A percentile compares a stretch with the other conserved stretches of the same genome.
These are phyloP conservation scores for Plectrocnemia conspersa DNA, from an alignment of 1,140 invertebrate species.

Conservation along the genomic window DNA sequence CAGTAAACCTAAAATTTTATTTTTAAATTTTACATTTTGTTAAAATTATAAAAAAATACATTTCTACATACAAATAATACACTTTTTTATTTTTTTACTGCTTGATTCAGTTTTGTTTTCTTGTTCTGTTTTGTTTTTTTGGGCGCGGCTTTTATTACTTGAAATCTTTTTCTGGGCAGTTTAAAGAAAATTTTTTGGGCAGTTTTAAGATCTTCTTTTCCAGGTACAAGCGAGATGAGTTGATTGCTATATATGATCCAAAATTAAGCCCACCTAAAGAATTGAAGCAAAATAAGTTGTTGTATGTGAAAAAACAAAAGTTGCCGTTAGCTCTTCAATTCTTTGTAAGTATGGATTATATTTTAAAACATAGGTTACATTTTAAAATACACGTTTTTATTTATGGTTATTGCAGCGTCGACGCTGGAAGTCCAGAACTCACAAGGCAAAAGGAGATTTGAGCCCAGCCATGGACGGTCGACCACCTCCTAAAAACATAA, in stretches of 20 bases:
- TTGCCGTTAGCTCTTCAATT: slow-evolving; percentile 10
- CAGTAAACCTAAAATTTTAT: too few species aligned
- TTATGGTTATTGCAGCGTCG: background rate
- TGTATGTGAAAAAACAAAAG: slow-evolving; percentile 4
- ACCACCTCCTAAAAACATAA: background rate
- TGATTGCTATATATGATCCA: background rate
- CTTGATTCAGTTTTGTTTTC: too few species aligned
- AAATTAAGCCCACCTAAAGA: slow-evolving; percentile 11
- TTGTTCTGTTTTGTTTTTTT: too few species aligned
- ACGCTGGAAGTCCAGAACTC: background rate
- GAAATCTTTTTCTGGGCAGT: too few species aligned
- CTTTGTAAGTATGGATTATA: slow-evolving; percentile 7
- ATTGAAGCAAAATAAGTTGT: slow-evolving; percentile 7
- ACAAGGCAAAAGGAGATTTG: slow-evolving; percentile 6
- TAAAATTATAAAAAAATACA: too few species aligned
- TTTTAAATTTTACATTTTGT: too few species aligned
- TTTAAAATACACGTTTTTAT: too few species aligned
- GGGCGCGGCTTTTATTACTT: too few species aligned
- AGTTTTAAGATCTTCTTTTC: too few species aligned
- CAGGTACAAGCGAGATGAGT: slow-evolving; percentile 12
- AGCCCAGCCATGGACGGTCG: background rate
- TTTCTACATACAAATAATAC: too few species aligned
- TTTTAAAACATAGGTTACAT: background rate
- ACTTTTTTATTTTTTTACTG: too few species aligned
- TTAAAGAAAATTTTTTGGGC: too few species aligned